Evolutionary conservation across 1,140 invertebrate genomes (phyloP).

Genomic region (Drosophila sturtevanti): DNA sequence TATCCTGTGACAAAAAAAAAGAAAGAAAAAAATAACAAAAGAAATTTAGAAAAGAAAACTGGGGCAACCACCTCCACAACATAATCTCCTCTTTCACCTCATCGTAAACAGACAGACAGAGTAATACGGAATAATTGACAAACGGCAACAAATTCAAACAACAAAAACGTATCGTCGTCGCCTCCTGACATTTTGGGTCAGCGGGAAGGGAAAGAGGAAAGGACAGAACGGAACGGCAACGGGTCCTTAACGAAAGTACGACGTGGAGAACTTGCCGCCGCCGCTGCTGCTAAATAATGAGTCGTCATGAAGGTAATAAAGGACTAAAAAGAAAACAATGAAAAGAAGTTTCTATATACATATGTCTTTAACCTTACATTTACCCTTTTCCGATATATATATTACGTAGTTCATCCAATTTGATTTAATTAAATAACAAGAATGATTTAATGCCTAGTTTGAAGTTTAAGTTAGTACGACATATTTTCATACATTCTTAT

Average conservation of each 20-base stretch:
- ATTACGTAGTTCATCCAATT: background rate
- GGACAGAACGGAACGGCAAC: background rate
- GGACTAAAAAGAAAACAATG: too few species aligned
- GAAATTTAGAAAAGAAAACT: conserved; percentile 17
- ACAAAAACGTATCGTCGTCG: conserved; percentile 30
- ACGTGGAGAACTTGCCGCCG: conserved; percentile 39
- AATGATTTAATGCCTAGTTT: too few species aligned
- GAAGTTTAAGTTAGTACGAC: too few species aligned
- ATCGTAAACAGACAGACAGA: conserved; percentile 17
- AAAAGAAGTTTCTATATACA: background rate
- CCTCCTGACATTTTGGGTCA: conserved; percentile 20
- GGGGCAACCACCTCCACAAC: conserved; percentile 15
- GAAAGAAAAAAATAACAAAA: conserved; percentile 1
- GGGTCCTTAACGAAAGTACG: conserved; percentile 44
- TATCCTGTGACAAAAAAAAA: conserved; percentile 5
- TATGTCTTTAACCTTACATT: background rate
- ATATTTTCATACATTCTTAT: too few species aligned
- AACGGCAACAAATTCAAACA: conserved; percentile 36
- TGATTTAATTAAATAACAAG: background rate
- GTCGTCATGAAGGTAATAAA: conserved; percentile 79
- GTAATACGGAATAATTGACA: conserved; percentile 13
- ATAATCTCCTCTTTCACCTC: background rate
- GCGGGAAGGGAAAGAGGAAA: conserved; percentile 26
- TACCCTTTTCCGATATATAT: too few species aligned
- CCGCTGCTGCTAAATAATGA: conserved; percentile 73